A percentile compares a stretch with the other conserved stretches of the same genome.
Conservation (phyloP, 2,113 vertebrate species). For the Silurus glanis region DNA sequence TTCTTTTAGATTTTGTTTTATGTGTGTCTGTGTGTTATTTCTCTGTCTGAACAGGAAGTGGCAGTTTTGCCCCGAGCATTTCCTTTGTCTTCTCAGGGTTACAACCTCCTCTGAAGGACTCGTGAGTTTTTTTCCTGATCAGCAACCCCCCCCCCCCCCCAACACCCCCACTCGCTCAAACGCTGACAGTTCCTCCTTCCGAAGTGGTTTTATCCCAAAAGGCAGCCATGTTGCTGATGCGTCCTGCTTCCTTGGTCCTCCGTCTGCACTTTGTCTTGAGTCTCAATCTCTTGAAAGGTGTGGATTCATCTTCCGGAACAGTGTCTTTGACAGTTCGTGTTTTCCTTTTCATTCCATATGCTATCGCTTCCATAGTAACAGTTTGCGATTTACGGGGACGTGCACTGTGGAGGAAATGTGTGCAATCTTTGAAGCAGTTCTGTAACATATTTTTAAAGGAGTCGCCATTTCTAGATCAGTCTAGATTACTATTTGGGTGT, state of each 20-base stretch:
- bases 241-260: neutral
- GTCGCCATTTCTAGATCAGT: neutral
- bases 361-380: neutral
- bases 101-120: constrained; percentile 50
- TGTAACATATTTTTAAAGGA: neutral
- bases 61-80: constrained; percentile 40
- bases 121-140: constrained; percentile 37
- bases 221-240: neutral
- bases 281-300: neutral
- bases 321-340: neutral
- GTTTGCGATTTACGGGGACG: neutral
- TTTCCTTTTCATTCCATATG: neutral
- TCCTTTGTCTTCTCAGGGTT: constrained; percentile 52
- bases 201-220: neutral
- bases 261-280: neutral
- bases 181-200: neutral
- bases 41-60: constrained; percentile 48
- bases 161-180: neutral
- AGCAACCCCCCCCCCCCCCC: neutral
- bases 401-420: too few relatives aligned
- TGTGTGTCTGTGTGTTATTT: constrained; percentile 45
- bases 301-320: neutral
- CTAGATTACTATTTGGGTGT: neutral
- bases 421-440: neutral
- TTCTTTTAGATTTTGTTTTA: constrained; percentile 21